Evolutionary conservation across 2,888 invertebrate species (phyloP).

Genomic region (Philonicus albiceps): DNA sequence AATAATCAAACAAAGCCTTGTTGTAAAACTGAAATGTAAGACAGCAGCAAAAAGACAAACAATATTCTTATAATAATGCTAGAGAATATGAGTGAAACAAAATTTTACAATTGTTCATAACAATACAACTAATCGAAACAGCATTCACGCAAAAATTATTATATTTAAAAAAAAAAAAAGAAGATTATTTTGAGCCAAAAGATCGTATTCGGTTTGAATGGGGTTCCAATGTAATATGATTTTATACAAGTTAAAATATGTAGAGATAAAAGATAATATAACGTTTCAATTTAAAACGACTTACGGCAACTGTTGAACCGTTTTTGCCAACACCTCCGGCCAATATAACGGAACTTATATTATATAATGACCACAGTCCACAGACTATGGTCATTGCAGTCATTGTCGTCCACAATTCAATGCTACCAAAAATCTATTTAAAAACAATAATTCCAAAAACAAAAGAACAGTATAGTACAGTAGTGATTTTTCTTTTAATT

Average conservation of each 20-base stretch:
- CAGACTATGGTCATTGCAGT: conserved; percentile 77
- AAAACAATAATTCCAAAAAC: conserved; percentile 31
- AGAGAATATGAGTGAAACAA: conserved; percentile 10
- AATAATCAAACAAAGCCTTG: background rate
- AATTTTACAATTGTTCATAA: conserved; percentile 1
- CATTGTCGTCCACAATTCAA: conserved; percentile 80
- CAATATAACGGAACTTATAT: conserved; percentile 80
- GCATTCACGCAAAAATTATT: conserved; percentile 9
- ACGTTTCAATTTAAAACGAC: conserved; percentile 61
- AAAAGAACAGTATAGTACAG: conserved; percentile 15
- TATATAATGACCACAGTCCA: conserved; percentile 75
- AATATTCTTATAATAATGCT: background rate
- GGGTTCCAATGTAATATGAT: background rate
- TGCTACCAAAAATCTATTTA: conserved; percentile 67
- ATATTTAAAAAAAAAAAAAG: background rate
- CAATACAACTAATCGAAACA: background rate
- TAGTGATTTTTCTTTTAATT: background rate
- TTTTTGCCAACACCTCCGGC: conserved; percentile 98
- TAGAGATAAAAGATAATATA: conserved; percentile 26
- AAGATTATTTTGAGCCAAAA: conserved; percentile 54
- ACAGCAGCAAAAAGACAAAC: conserved; percentile 14
- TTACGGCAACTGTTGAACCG: conserved; percentile 99
- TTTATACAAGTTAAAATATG: background rate
- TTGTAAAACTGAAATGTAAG: background rate
- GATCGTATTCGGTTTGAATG: conserved; percentile 48